phyloP scores from a whole-genome alignment of 2,888 invertebrate genomes.

The Cremastinae sp. region DNA sequence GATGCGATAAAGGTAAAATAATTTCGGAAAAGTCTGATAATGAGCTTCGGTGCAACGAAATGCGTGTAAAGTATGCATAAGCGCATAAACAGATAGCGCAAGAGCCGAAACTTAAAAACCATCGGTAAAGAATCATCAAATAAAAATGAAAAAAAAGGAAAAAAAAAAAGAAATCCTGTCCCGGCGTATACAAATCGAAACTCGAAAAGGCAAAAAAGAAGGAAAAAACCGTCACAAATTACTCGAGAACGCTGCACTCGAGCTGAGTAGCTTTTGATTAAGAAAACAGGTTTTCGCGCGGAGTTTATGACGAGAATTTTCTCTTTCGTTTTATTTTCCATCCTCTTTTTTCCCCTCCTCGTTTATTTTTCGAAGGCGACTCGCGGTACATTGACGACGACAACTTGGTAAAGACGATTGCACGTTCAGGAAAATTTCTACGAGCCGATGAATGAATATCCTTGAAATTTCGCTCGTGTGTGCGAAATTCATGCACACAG shows the following conservation, averaged over 20 bases:
- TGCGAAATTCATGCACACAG: background rate
- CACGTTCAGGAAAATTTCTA: constrained; percentile 52
- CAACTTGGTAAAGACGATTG: constrained; percentile 30
- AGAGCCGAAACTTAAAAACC: background rate
- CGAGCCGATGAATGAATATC: constrained; percentile 57
- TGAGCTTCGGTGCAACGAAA: too few species aligned
- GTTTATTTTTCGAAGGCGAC: constrained; percentile 22
- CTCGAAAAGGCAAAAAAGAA: background rate
- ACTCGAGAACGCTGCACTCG: constrained; percentile 50
- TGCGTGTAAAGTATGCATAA: too few species aligned
- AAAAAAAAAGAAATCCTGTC: constrained; percentile 16
- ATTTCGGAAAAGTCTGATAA: too few species aligned
- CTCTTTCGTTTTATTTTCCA: background rate
- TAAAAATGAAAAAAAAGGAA: constrained; percentile 5
- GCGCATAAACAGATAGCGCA: too few species aligned
- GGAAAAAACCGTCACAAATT: constrained; percentile 50
- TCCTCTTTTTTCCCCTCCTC: background rate
- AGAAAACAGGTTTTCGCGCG: constrained; percentile 59
- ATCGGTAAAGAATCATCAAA: background rate
- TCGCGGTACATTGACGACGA: constrained; percentile 47
- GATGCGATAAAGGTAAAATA: too few species aligned
- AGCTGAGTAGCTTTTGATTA: constrained; percentile 57
- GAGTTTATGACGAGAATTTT: constrained; percentile 48
- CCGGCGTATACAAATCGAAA: constrained; percentile 21
- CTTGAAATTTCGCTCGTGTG: constrained; percentile 32